Evolutionary conservation across 1,140 invertebrate species (phyloP), one percentile per base, ranked within the genome.

Genomic region (Drosophila lacertosa): DNA sequence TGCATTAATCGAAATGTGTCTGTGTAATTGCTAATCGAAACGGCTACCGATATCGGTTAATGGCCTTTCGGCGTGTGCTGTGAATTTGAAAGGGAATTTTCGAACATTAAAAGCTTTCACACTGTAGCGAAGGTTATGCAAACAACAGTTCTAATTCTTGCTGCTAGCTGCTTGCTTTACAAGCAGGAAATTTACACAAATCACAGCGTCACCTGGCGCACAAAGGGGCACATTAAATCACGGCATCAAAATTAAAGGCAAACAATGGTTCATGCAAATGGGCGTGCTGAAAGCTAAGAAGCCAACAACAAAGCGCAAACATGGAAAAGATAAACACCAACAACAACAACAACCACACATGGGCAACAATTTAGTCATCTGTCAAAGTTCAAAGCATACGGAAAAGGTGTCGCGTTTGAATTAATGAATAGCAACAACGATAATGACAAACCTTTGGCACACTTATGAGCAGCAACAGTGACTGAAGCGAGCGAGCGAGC

Each of bases 401-500:
- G 51, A 77, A 77, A 74, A 84, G 76, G 81, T 86, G 80, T 84
- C 80, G 80, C 83, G 68, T 55, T 73, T 84, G 80, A 84, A 84
- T 84, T 84, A 86, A 84, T 84, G 68, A 84, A 76, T 62, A 84
- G 74, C 67, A 86, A 63, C 39, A 65, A 45, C 50, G 58, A 66
- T 77, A 71, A 82, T 62, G 63, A 48, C 75, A 63, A 70, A 53
- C 62, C 9, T 48, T 42, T 66, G 65, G 73, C 48, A 64, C 69
- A 74, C 35, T 60, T 50, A 70, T 40, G 22, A 26, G 9, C 35
- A 54, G 20, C 29, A 6, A 32, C 37, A 45, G 20, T 33, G 26
- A n/a, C n/a, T n/a, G n/a, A n/a, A 63, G 47, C 64, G 48, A 57
- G 72, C 55, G 67, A 54, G 37, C 54, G 37, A 62, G 39, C 18